Base-by-base conservation (phyloP, 2,113 vertebrate species). In the Anser brachyrhynchus region DNA sequence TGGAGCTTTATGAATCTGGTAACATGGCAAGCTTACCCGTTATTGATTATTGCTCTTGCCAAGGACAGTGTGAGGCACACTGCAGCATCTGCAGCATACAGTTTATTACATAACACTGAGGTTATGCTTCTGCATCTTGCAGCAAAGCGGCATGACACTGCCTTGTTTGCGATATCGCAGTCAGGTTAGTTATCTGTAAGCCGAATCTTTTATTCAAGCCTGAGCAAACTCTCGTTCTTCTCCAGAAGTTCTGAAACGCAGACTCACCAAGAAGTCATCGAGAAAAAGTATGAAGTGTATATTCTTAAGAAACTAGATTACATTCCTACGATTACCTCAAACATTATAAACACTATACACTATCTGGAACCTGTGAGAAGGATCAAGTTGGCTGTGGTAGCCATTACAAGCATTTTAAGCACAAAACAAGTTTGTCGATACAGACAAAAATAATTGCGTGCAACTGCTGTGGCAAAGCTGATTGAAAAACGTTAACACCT, bases 401-500 rank as follows among this genome's bases (percentile, higher is more conserved):
- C 25, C 83, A 59, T 83, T 67, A 5, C 3, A 3, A 71, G 29
- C 46, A 51, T 25, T 70, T 70, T 31, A 59, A 26, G 33, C 75
- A 93, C 37, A 85, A 83, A 61, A 87, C n/a, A n/a, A 83, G 51
- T 88, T 67, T 76, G 90, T 79, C 61, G 80, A 80, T 49, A 90
- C 5, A 55, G 41, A 58, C 20, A 76, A 88, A 94, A 87, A 89
- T 19, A 86, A 83, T 70, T 55, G 65, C 0, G 25, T 86, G 55
- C 37, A 86, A 86, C 64, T 23, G 2, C 52, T 79, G 37, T 87
- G 72, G 94, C 72, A 95, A 90, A 90, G 72, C 51, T 82, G 62
- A 70, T 80, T 84, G 76, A 91, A 94, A 93, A 96, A 93, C 71
- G 89, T 65, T 19, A 93, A 84, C 92, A 95, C 81, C 89, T 94